phyloP scores from a whole-genome alignment of 1,140 invertebrate genomes.

The Dryas iulia region DNA sequence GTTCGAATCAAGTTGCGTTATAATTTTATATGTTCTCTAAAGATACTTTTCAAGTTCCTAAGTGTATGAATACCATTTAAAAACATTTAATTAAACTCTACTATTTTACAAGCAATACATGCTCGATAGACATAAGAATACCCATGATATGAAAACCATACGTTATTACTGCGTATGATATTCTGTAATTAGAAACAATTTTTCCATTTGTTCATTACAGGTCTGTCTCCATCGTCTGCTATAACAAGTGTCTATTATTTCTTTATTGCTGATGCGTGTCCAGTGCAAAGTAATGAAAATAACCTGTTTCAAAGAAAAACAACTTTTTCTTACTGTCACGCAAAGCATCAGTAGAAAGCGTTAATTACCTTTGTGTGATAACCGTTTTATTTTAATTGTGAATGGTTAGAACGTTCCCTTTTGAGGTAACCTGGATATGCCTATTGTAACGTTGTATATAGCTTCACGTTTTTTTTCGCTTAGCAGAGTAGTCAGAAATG shows the following conservation, averaged over 20 bases:
- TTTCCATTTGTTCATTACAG: conserved; percentile 1
- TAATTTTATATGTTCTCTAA: too few relatives aligned
- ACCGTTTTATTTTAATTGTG: conserved; percentile 5
- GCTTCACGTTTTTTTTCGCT: not conserved
- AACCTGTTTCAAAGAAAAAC: conserved; percentile 5
- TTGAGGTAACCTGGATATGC: not conserved
- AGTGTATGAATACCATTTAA: too few relatives aligned
- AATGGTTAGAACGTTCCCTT: not conserved
- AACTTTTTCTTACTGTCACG: conserved; percentile 1
- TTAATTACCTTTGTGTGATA: conserved; percentile 21
- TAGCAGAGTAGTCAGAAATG: too few relatives aligned
- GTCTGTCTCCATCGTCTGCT: not conserved
- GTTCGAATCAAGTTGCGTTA: too few relatives aligned
- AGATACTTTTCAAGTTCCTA: too few relatives aligned
- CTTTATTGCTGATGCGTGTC: not conserved
- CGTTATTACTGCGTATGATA: not conserved
- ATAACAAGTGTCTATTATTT: not conserved
- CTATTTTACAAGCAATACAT: not conserved
- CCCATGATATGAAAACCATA: not conserved
- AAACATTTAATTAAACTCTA: too few relatives aligned
- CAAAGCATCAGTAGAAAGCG: not conserved
- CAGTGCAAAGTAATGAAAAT: conserved; percentile 1
- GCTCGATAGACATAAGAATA: not conserved
- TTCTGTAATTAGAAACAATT: not conserved
- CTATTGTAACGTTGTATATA: not conserved